Base-by-base conservation (phyloP, 2,797 vertebrate species). In the Graptemys geographica region DNA sequence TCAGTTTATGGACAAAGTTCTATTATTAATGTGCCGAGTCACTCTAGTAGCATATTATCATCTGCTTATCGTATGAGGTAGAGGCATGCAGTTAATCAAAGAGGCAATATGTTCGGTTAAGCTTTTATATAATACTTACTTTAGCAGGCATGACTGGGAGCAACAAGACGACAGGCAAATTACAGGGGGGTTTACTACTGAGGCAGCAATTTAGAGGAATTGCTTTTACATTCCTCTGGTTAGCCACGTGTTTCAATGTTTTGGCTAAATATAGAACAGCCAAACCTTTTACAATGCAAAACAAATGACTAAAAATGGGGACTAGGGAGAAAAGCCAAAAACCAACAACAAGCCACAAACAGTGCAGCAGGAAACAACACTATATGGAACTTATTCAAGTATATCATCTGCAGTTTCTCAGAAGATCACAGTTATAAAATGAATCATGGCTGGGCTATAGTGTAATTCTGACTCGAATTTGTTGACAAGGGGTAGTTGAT, bases 231-330 rank as follows among this genome's bases (percentile, higher is more conserved):
- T 86, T 93, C 79, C 86, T 94, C 97, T 96, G 89, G 88, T 96
- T 94, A 76, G 88, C 87, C 90, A 96, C 2, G 91, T 89, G 85
- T 91, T 97, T 93, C 89, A 92, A 81, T 80, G 74, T 92, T 81
- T 84, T 47, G 90, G 94, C 93, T 93, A 96, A 97, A 98, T 97
- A 98, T 79, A 97, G 97, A 95, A 94, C 92, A 95, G 83, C 87
- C 95, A 94, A 86, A 95, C 85, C 86, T 72, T 2, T 93, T 90
- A 59, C 81, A 93, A 92, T 93, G 91, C 92, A 95, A 90, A 97
- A 92, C 89, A 95, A 96, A 91, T 96, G 92, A 78, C 55, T 78
- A 84, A 93, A 90, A 90, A 86, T 79, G 89, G 96, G 95, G 95
- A 86, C 83, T 83, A 86, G 95, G 96, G 94, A 94, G 96, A 97